These are phyloP conservation scores for Ormyrus pomaceus DNA, from an alignment of 2,888 invertebrate species.

Conservation along the genomic window DNA sequence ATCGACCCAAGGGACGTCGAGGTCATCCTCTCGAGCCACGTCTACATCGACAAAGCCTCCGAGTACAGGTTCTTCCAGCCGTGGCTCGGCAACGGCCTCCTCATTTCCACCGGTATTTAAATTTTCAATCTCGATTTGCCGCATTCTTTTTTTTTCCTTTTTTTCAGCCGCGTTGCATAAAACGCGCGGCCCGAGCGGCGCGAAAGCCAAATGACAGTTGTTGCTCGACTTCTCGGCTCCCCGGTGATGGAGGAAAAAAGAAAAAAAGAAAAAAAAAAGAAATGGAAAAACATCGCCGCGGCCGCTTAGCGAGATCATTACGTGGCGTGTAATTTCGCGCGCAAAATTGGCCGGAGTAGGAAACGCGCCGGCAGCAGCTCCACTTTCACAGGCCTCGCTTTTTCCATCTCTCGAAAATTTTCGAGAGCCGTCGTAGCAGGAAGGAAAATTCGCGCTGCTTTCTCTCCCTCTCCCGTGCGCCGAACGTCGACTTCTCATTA, in stretches of 20 bases:
- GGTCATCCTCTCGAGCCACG: conserved; percentile 86
- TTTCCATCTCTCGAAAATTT: not conserved
- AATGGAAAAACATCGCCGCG: not conserved
- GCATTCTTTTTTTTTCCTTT: not conserved
- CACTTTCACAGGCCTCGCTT: not conserved
- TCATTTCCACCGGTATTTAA: conserved; percentile 85
- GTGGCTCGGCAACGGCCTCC: conserved; percentile 89
- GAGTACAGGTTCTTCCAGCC: conserved; percentile 90
- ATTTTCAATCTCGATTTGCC: not conserved
- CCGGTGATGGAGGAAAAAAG: too few species aligned
- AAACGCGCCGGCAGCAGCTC: conserved; percentile 1
- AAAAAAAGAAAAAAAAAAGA: not conserved
- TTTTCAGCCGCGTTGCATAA: not conserved
- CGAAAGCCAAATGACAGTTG: too few species aligned
- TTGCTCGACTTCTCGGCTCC: too few species aligned
- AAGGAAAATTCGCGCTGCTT: conserved; percentile 15
- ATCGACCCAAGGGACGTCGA: conserved; percentile 88
- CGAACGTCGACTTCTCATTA: too few species aligned
- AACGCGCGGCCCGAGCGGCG: too few species aligned
- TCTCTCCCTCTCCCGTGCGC: too few species aligned
- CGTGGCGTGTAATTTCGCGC: not conserved
- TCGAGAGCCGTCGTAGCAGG: conserved; percentile 15
- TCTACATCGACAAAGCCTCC: conserved; percentile 87
- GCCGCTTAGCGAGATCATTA: not conserved
- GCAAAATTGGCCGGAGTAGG: conserved; percentile 28